These are phyloP conservation scores for Nesometra sesokonis DNA, from an alignment of 35 echinoderm and acorn worm genomes.

Conservation along the genomic window DNA sequence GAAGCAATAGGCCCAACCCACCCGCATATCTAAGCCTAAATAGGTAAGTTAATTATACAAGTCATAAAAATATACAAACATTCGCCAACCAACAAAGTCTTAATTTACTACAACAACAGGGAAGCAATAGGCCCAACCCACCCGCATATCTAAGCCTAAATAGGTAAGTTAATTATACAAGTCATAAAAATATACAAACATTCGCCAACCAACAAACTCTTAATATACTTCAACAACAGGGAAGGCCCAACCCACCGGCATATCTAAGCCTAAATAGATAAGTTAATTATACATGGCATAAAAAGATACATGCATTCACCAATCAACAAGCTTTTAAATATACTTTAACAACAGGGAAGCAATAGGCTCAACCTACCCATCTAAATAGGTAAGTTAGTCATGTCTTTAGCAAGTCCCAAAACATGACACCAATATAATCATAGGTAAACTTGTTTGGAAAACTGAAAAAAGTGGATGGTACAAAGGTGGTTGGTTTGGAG, in stretches of 20 bases:
- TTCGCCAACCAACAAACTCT: slow-evolving; percentile 26
- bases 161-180: slow-evolving; percentile 9
- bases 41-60: slow-evolving; percentile 21
- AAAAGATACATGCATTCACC: slow-evolving; percentile 13
- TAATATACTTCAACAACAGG: background rate
- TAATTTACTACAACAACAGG: background rate
- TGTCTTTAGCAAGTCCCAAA: too few relatives aligned
- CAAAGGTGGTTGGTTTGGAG: too few relatives aligned
- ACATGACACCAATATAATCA: too few relatives aligned
- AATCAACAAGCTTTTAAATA: too few relatives aligned
- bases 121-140: too few relatives aligned
- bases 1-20: slow-evolving; percentile 7
- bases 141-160: too few relatives aligned
- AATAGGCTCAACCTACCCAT: too few relatives aligned
- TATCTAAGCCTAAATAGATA: slow-evolving; percentile 21
- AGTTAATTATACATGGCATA: slow-evolving; percentile 15
- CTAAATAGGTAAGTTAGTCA: too few relatives aligned
- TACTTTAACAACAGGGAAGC: too few relatives aligned
- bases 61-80: background rate
- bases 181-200: background rate
- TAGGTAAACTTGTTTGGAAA: too few relatives aligned
- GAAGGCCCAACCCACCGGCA: too few relatives aligned
- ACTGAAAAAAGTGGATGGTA: too few relatives aligned
- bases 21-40: slow-evolving; percentile 43
- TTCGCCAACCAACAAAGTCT: slow-evolving; percentile 27